Conservation (phyloP, 2,797 vertebrate species). For the Novumbra hubbsi region DNA sequence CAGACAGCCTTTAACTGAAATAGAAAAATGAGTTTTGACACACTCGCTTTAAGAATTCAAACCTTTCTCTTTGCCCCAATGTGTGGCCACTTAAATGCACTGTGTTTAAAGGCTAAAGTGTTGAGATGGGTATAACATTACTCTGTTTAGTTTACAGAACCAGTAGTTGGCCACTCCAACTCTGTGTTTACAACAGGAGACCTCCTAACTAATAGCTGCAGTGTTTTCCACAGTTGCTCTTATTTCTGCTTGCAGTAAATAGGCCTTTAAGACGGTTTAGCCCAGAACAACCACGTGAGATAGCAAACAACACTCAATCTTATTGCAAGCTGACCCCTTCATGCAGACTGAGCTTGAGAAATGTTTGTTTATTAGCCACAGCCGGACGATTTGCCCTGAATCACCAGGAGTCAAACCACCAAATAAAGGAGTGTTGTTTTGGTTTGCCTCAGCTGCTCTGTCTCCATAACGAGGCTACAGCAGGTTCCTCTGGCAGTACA, state of each 20-base stretch:
- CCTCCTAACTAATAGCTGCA: background rate
- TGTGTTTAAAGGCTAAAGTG: background rate
- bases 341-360: background rate
- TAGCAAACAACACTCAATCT: background rate
- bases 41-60: no score
- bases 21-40: background rate
- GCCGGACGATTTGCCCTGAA: background rate
- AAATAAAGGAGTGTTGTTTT: constrained; percentile 6
- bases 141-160: background rate
- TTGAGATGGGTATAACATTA: background rate
- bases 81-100: background rate
- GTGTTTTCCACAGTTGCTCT: background rate
- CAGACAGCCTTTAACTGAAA: constrained; percentile 45
- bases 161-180: background rate
- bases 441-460: background rate
- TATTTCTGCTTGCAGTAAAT: constrained; percentile 4
- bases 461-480: background rate
- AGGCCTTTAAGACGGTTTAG: constrained; percentile 8
- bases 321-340: no score
- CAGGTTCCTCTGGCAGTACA: background rate
- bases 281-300: background rate
- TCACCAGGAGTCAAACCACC: background rate
- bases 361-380: background rate
- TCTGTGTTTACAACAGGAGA: background rate
- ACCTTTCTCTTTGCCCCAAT: no score